Evolutionary conservation across 92 coral and sea anemone genomes (phyloP), one percentile per base, ranked within the genome.

Genomic region (Heliopora coerulea): DNA sequence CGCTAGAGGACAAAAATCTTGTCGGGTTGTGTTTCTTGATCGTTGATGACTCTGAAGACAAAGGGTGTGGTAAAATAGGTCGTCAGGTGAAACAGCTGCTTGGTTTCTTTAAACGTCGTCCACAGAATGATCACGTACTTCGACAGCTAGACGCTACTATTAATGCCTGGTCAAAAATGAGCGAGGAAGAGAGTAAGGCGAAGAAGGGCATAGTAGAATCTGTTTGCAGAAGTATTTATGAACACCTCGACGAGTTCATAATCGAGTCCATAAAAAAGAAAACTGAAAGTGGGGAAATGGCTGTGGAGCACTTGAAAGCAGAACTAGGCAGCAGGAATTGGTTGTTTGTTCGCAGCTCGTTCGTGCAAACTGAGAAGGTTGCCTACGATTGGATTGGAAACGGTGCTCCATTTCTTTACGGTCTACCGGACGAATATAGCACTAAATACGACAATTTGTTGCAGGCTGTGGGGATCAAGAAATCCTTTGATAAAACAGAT

Each of bases 341-440:
- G n/a, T n/a, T n/a, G n/a, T n/a, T n/a, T n/a, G n/a, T n/a, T n/a
- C n/a, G n/a, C n/a, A n/a, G n/a, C n/a, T n/a, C n/a, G n/a, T n/a
- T n/a, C n/a, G n/a, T n/a, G n/a, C n/a, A n/a, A n/a, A n/a, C n/a
- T n/a, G n/a, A n/a, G 13, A 88, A 81, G 56, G 86, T 91, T 20
- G 97, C 97, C 17, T 83, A 83, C 61, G 40, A 32, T 21, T 91
- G 90, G 90, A 41, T 26, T 21, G 76, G 84, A 37, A 40, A 35
- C 25, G 95, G 95, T 33, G 90, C 85, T 19, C 97, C 97, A 12
- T 86, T 73, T 56, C 88, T 91, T 39, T 86, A 80, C 29, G 75
- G 82, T 11, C 63, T 88, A 15, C 93, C 97, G 2, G 59, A 35
- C 8, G 37, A 50, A 25, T 73, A 85, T 26, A 23, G 72, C 0